These are phyloP conservation scores for Acrobasis consociella DNA, from an alignment of 2,888 invertebrate genomes.

Conservation along the genomic window DNA sequence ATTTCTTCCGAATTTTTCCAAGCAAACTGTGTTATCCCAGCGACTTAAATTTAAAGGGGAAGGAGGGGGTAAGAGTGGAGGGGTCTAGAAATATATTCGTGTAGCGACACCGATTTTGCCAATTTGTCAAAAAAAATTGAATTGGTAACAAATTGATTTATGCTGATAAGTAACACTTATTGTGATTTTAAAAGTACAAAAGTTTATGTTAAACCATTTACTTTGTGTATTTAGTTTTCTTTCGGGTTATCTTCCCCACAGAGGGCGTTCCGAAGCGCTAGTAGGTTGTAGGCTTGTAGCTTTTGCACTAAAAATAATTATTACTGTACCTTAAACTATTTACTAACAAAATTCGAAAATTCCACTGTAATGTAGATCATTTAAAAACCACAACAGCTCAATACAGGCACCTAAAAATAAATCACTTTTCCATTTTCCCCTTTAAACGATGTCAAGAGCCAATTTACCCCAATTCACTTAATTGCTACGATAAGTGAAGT, in stretches of 20 bases:
- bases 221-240: no score
- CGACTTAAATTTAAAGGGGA: slow-evolving; percentile 1
- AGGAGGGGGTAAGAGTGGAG: background rate
- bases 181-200: no score
- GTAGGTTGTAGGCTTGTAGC: no score
- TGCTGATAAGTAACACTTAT: no score
- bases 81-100: slow-evolving; percentile 1
- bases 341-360: background rate
- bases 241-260: no score
- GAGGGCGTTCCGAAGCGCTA: no score
- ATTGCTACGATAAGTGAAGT: slow-evolving; percentile 25
- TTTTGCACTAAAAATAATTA: no score
- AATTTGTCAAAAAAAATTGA: background rate
- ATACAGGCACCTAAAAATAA: background rate
- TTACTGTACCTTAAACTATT: no score
- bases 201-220: no score
- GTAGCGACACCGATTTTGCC: background rate
- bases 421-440: background rate
- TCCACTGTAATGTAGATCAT: background rate
- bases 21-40: slow-evolving; percentile 16
- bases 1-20: slow-evolving; percentile 20
- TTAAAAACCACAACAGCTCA: background rate
- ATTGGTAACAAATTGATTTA: background rate
- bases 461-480: slow-evolving; percentile 31
- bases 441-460: background rate